Conservation (phyloP, 2,888 invertebrate species). For the Idaea aversata region DNA sequence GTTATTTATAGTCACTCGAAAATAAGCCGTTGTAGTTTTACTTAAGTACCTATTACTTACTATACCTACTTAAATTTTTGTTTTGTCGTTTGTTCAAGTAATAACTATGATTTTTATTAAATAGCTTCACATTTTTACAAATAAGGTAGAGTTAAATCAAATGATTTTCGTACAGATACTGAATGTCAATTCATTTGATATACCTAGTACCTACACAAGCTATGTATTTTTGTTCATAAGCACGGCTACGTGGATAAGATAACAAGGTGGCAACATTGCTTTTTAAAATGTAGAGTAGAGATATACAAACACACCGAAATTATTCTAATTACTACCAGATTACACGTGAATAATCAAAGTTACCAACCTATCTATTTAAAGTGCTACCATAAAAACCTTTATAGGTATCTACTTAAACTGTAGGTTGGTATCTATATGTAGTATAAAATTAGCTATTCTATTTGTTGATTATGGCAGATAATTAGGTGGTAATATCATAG, state of each 20-base stretch:
- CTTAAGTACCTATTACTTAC: no score
- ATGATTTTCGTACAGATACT: not conserved
- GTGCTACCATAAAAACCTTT: not conserved
- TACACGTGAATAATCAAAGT: not conserved
- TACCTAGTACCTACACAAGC: not conserved
- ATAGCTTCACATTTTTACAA: no score
- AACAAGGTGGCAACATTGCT: not conserved
- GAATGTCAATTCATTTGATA: not conserved
- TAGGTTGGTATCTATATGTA: conserved; percentile 14
- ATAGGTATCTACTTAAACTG: not conserved
- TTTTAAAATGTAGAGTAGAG: not conserved
- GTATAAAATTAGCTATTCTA: conserved; percentile 45
- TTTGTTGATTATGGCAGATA: conserved; percentile 49
- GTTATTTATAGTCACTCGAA: no score
- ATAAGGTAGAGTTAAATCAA: no score
- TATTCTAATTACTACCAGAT: not conserved
- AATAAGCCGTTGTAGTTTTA: no score
- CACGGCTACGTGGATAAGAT: not conserved
- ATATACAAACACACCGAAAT: not conserved
- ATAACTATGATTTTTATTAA: no score
- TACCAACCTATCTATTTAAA: not conserved
- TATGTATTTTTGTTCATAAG: not conserved
- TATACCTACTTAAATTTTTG: no score
- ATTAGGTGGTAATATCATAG: conserved; percentile 54
- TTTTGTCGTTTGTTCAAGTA: no score